phyloP scores from a whole-genome alignment of 2,888 invertebrate genomes.

The Callyntrura sp. region DNA sequence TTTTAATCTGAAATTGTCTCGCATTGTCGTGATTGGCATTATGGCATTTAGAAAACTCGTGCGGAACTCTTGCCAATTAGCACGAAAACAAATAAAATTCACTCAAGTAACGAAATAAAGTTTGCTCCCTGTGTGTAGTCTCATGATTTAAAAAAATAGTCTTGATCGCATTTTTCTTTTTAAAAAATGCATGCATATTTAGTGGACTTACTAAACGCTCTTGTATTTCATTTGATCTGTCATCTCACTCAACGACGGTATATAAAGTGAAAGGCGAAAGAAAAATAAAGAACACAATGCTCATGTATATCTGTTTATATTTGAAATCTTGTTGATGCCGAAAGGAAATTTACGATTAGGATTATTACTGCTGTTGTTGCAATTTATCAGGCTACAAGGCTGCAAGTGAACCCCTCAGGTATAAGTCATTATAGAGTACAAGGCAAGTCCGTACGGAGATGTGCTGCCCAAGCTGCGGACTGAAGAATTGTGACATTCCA shows the following conservation, averaged over 20 bases:
- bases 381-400: conserved; percentile 46
- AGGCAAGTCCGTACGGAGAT: background rate
- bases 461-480: background rate
- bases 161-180: conserved; percentile 18
- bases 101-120: conserved; percentile 5
- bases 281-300: background rate
- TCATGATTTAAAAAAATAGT: conserved; percentile 16
- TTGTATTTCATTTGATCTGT: conserved; percentile 23
- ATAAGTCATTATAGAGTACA: conserved; percentile 39
- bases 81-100: conserved; percentile 61
- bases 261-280: conserved; percentile 65
- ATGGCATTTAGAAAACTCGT: conserved; percentile 58
- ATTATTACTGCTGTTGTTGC: conserved; percentile 26
- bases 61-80: conserved; percentile 56
- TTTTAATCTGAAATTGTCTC: conserved; percentile 23
- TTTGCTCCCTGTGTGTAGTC: conserved; percentile 46
- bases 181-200: background rate
- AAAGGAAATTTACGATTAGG: conserved; percentile 56
- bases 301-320: conserved; percentile 7
- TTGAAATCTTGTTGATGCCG: conserved; percentile 33
- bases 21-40: conserved; percentile 36
- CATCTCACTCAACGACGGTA: background rate
- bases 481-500: background rate
- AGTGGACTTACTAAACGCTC: conserved; percentile 44
- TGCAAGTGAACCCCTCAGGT: conserved; percentile 52